Percentiles rank a stretch among this genome's conserved stretches.
Evolutionary conservation across 2,113 vertebrate genomes (phyloP).

Genomic region (Thalassarche chlororhynchos): DNA sequence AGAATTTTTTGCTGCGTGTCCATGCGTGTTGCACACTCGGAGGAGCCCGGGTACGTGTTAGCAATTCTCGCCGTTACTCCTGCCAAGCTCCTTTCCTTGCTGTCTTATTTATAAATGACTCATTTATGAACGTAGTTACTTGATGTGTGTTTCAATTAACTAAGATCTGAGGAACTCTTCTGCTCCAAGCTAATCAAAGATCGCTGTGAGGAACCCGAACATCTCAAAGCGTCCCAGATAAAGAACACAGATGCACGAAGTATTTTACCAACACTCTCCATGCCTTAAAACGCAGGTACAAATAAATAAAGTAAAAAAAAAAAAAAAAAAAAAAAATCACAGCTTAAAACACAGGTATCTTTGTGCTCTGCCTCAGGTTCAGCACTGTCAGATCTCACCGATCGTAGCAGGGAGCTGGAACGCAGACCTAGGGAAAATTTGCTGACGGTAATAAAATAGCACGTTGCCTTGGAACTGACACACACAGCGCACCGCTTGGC

Average conservation of each 20-base stretch:
- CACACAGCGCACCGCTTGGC: not conserved
- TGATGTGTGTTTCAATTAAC: not conserved
- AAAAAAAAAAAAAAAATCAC: not conserved
- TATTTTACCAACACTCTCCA: not conserved
- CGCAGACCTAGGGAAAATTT: not conserved
- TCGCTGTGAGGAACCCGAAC: not conserved
- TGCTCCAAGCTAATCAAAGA: not conserved
- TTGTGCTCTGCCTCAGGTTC: not conserved
- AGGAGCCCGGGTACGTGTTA: not conserved
- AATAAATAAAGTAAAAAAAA: not conserved
- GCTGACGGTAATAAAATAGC: not conserved
- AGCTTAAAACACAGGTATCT: not conserved
- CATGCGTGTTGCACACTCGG: not conserved
- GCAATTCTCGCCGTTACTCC: not conserved
- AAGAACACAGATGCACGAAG: rapidly evolving
- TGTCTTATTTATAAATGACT: not conserved
- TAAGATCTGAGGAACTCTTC: not conserved
- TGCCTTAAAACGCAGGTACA: not conserved
- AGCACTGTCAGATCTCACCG: not conserved
- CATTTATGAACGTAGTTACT: not conserved
- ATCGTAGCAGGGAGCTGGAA: not conserved
- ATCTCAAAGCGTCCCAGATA: not conserved
- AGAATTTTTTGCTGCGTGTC: not conserved
- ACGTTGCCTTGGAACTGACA: not conserved
- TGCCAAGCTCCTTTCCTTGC: not conserved